phyloP scores from a whole-genome alignment of 2,113 vertebrate species.

The Phylloscopus trochiloides region DNA sequence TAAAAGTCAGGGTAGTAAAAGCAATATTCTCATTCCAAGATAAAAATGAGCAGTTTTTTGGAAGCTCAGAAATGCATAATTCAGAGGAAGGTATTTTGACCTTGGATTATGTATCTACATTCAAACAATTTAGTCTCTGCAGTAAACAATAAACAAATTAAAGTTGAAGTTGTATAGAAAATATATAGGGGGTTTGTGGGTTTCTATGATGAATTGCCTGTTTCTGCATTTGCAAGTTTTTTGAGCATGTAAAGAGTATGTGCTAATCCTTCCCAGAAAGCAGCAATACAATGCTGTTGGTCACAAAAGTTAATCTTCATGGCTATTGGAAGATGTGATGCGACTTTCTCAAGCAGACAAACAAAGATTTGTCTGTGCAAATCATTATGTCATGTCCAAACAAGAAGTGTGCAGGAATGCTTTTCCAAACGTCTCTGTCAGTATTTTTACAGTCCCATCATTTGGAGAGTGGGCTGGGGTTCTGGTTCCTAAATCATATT shows the following conservation, averaged over 20 bases:
- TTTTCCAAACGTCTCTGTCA: not conserved
- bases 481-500: not conserved
- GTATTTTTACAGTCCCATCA: not conserved
- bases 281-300: not conserved
- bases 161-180: not conserved
- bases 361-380: not conserved
- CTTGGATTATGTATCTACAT: not conserved
- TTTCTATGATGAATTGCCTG: not conserved
- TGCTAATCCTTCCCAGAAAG: not conserved
- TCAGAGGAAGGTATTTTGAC: not conserved
- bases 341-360: not conserved
- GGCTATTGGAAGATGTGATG: not conserved
- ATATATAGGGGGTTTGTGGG: not conserved
- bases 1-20: not conserved
- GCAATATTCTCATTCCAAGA: not conserved
- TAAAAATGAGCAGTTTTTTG: not conserved
- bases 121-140: not conserved
- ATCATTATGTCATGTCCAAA: not conserved
- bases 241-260: not conserved
- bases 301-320: not conserved
- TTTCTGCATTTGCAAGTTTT: not conserved
- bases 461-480: not conserved
- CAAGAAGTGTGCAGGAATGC: not conserved
- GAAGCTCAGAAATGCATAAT: not conserved
- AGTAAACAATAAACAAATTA: not conserved